Evolutionary conservation across 2,797 vertebrate species (phyloP).

Genomic region (Coendou prehensilis): DNA sequence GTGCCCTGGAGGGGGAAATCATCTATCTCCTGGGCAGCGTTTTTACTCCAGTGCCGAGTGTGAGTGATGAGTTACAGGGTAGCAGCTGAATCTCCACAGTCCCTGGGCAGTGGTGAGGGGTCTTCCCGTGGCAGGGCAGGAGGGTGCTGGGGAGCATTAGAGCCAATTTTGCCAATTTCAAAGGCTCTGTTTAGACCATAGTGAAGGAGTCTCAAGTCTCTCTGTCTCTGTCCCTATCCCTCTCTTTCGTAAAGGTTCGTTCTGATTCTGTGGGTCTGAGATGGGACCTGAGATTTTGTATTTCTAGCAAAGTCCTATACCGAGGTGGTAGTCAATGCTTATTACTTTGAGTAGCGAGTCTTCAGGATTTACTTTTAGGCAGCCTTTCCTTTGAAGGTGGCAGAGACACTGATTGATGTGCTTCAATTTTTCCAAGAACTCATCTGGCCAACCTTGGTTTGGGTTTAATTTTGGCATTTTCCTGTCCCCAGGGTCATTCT

Average conservation of each 20-base stretch:
- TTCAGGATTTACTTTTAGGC: neutral
- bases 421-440: neutral
- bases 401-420: neutral
- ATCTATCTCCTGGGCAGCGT: neutral
- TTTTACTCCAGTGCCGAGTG: conserved; percentile 48
- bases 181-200: neutral
- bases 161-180: neutral
- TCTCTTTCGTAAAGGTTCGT: neutral
- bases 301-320: neutral
- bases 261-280: neutral
- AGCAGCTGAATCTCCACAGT: conserved; percentile 27
- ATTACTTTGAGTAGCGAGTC: neutral
- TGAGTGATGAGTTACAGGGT: neutral
- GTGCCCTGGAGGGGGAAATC: neutral
- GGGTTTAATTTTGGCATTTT: neutral
- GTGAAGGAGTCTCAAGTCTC: neutral
- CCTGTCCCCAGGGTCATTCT: neutral
- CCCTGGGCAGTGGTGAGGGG: neutral
- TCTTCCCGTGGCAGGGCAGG: neutral
- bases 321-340: neutral
- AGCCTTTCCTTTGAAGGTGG: conserved; percentile 3
- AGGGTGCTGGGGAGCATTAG: neutral
- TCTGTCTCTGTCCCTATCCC: neutral
- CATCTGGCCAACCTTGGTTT: neutral
- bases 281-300: neutral